Evolutionary conservation across 2,113 vertebrate species (phyloP).

Genomic region (Ginglymostoma cirratum): DNA sequence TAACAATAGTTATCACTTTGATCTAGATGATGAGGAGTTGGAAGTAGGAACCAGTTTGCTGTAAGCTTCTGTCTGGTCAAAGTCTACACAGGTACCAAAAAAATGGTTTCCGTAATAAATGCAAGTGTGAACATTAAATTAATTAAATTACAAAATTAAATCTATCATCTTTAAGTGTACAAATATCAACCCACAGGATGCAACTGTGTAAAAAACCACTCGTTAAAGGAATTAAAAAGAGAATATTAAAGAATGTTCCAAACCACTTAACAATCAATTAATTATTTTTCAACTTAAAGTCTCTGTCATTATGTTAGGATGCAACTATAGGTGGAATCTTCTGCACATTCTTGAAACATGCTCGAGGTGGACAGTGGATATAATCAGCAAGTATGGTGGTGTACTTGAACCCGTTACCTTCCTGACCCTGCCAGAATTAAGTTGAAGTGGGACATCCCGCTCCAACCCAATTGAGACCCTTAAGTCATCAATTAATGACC

Average conservation of each 20-base stretch:
- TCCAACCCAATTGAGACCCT: too few species aligned
- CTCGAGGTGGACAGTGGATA: too few species aligned
- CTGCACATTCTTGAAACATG: too few species aligned
- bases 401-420: too few species aligned
- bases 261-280: neutral
- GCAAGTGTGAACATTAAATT: neutral
- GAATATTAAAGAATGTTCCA: neutral
- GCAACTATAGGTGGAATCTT: neutral
- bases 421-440: too few species aligned
- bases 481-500: too few species aligned
- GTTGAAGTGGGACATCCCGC: too few species aligned
- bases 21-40: slow-evolving; percentile 54
- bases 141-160: neutral
- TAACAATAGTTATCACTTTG: slow-evolving; percentile 52
- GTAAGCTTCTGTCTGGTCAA: slow-evolving; percentile 52
- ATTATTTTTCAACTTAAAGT: neutral
- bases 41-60: slow-evolving; percentile 55
- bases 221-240: neutral
- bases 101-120: neutral
- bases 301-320: neutral
- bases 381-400: too few species aligned
- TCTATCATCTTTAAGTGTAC: neutral
- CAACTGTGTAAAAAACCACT: neutral
- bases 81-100: slow-evolving; percentile 46
- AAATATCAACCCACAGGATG: neutral